A percentile compares a stretch with the other conserved stretches of the same genome.
Conservation (phyloP, 2,888 invertebrate genomes). For the Lamellibrachia satsuma region DNA sequence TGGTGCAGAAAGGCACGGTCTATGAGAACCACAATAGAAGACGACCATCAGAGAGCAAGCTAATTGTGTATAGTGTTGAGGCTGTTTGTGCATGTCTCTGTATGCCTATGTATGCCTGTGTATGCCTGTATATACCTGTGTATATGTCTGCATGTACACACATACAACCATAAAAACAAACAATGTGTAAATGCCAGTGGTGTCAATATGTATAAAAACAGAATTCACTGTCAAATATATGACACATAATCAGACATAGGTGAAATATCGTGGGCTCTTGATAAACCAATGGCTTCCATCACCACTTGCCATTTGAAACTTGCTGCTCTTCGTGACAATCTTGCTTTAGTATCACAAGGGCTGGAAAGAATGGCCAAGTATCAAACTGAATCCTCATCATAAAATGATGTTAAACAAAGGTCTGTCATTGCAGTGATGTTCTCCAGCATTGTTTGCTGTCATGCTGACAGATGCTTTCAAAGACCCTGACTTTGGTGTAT, state of each 20-base stretch:
- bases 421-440: not conserved
- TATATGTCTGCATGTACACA: not conserved
- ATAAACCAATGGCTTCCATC: too few relatives aligned
- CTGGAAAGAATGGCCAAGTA: not conserved
- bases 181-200: not conserved
- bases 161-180: not conserved
- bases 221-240: too few relatives aligned
- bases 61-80: not conserved
- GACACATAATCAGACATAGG: too few relatives aligned
- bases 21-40: not conserved
- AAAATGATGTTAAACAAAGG: not conserved
- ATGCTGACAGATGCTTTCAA: not conserved
- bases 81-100: not conserved
- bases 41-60: not conserved
- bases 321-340: not conserved
- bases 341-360: not conserved
- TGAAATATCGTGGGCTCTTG: too few relatives aligned
- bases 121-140: not conserved
- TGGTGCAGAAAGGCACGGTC: not conserved
- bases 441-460: not conserved
- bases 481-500: not conserved
- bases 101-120: conserved; percentile 6
- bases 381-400: not conserved
- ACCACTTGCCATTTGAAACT: not conserved
- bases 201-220: too few relatives aligned